Evolutionary conservation across 2,113 vertebrate genomes (phyloP), one percentile per base, ranked within the genome.

Genomic region (Electrona antarctica): DNA sequence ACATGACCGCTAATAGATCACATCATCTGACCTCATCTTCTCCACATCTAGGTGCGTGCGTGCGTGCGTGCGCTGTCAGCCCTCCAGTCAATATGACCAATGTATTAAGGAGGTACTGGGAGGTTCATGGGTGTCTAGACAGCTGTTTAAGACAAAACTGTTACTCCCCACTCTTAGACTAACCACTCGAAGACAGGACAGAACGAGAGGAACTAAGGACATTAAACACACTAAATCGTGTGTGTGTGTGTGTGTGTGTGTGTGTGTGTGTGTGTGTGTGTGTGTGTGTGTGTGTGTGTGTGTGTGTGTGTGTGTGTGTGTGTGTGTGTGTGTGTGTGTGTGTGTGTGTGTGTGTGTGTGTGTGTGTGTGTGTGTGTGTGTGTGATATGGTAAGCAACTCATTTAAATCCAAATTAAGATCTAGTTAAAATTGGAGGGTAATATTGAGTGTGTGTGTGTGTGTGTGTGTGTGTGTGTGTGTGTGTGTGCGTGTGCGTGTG

Each of bases 51-150:
- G 28, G 47, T 65, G 50, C 64, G 55, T 60, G 58, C 55, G 62
- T 66, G 55, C 21, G 12, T 61, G 61, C 3, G 66, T 8, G 21
- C 15, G 3, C 21, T 21, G 15, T 15, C 12, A 29, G 11, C 8
- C n/a, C 15, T 1, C 12, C 66, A 58, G 45, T 75, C 29, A 84
- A 87, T 82, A 79, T 50, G 73, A 57, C 74, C 80, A 69, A 59
- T 41, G 33, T 41, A 41, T 51, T 88, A 77, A 88, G 78, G 56
- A 83, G 60, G 69, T 83, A 79, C 75, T 81, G 79, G 85, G 80
- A 89, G 82, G 79, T 79, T 88, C 80, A 71, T 49, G 67, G 58
- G 65, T 15, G 83, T 89, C 88, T 89, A 90, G 87, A 88, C 88
- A 82, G 82, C 21, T 1, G 79, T 76, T 79, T 84, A 80, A 67